Evolutionary conservation across 2,888 invertebrate genomes (phyloP), one percentile per base, ranked within the genome.

Genomic region (Cheilosia soror): DNA sequence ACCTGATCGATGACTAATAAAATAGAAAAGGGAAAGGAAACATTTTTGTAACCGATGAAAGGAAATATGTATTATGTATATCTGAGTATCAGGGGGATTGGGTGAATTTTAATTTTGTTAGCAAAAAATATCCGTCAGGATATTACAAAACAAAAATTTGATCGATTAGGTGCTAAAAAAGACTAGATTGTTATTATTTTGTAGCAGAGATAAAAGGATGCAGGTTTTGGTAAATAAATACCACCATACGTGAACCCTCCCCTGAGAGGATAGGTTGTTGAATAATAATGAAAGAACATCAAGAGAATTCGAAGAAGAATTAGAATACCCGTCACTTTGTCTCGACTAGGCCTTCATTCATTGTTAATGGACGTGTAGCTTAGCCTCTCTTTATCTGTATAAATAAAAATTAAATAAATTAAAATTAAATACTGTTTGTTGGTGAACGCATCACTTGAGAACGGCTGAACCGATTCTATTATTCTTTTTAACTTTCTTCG

Each of bases 1-100:
- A 65, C 29, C 62, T 55, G 69, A 84, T 84, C 84, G 55, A 84
- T 84, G 80, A 84, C 66, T 66, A 80, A 80, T 76, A 79, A 63
- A 78, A 60, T 29, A 25, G 9, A 44, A 55, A n/a, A n/a, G n/a
- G 0, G 20, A 11, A 47, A n/a, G 53, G 11, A 25, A 27, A 47
- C 42, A 20, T 37, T 42, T 33, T 68, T 63, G 9, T 7, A n/a
- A 40, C 27, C 9, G 51, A 53, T 63, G 65, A 79, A 79, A 75
- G 68, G 57, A 78, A 20, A 20, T 20, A n/a, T n/a, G n/a, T n/a
- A 20, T 20, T 83, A 63, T 65, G 25, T 31, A 15, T 57, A 40
- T 42, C 27, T 44, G 33, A 25, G 37, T 62, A 31, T 42, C 53
- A 15, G 25, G 44, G 71, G 75, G 71, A 65, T 40, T 44, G 58